These are phyloP conservation scores for Anabacerthia variegaticeps DNA, from an alignment of 2,797 vertebrate species.

Conservation along the genomic window DNA sequence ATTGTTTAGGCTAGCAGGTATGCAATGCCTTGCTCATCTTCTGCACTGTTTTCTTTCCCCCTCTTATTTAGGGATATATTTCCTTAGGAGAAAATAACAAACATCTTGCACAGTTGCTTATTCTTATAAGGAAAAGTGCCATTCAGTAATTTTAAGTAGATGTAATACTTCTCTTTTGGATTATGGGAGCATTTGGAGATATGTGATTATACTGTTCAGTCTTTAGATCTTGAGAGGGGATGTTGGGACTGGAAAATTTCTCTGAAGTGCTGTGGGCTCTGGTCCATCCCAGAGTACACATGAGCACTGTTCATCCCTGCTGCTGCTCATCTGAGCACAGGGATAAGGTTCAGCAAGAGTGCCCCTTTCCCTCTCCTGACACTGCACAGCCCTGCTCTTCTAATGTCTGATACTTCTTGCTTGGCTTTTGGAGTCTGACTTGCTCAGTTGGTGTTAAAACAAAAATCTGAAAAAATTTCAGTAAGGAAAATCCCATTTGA, in stretches of 20 bases:
- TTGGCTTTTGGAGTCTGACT: not conserved
- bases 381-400: not conserved
- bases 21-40: not conserved
- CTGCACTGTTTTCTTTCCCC: not conserved
- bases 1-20: fast-evolving
- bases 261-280: not conserved
- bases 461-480: not conserved
- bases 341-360: not conserved
- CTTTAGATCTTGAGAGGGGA: not conserved
- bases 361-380: not conserved
- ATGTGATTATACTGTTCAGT: not conserved
- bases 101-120: not conserved
- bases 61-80: not conserved
- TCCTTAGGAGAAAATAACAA: not conserved
- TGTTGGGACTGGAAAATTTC: not conserved
- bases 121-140: not conserved
- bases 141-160: not conserved
- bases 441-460: not conserved
- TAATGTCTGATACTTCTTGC: no score
- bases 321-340: fast-evolving
- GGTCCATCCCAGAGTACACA: not conserved
- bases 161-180: not conserved
- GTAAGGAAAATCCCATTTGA: not conserved
- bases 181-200: not conserved
- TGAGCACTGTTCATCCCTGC: not conserved